Conservation (phyloP, 2,797 vertebrate genomes). For the Chloroceryle amazona region DNA sequence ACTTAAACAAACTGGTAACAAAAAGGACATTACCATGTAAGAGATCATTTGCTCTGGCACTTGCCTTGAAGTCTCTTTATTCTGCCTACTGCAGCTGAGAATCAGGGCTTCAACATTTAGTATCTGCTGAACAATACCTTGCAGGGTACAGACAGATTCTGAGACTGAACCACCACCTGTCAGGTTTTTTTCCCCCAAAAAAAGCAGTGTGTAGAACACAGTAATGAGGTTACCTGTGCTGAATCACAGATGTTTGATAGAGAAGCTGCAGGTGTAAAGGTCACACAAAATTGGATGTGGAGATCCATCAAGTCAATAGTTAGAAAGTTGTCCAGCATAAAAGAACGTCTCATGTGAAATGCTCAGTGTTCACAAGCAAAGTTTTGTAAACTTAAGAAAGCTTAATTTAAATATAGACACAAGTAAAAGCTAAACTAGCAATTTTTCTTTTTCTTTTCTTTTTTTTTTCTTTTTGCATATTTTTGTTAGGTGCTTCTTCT, state of each 20-base stretch:
- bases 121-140: constrained; percentile 19
- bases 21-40: neutral
- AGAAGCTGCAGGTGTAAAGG: neutral
- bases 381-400: constrained; percentile 71
- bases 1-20: neutral
- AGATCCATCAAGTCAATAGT: constrained; percentile 57
- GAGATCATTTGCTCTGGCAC: neutral
- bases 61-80: neutral
- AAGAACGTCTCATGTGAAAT: constrained; percentile 69
- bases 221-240: neutral
- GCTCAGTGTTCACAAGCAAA: constrained; percentile 67
- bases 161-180: constrained; percentile 12
- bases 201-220: neutral
- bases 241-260: constrained; percentile 10
- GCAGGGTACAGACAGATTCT: constrained; percentile 2
- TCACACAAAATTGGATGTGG: neutral
- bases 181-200: neutral
- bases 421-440: constrained; percentile 65
- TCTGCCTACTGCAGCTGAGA: neutral
- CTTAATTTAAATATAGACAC: constrained; percentile 74
- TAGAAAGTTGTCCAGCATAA: constrained; percentile 63
- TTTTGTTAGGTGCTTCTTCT: constrained; percentile 76
- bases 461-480: constrained; percentile 67
- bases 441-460: neutral
- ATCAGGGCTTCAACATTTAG: neutral